These are phyloP conservation scores for Drosophila nikananu DNA, from an alignment of 1,140 invertebrate species.

Conservation along the genomic window DNA sequence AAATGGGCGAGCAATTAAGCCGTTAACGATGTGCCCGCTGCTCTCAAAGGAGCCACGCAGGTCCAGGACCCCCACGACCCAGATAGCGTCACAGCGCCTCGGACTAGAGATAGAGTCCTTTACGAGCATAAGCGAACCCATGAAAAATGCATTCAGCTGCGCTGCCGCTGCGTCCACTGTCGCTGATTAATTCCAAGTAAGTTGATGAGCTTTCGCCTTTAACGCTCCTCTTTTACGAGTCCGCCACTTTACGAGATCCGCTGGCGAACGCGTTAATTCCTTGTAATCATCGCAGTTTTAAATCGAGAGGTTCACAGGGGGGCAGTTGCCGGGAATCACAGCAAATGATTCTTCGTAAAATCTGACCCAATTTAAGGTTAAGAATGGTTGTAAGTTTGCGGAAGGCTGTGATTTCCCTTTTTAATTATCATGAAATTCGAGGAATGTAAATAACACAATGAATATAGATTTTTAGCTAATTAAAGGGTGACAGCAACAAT, in stretches of 20 bases:
- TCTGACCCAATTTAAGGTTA: neutral
- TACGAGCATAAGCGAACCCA: slow-evolving; percentile 55
- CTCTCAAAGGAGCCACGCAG: slow-evolving; percentile 56
- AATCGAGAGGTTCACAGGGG: neutral
- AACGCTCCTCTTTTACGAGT: slow-evolving; percentile 42
- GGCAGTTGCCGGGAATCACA: neutral
- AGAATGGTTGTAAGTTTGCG: neutral
- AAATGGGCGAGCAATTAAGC: slow-evolving; percentile 80
- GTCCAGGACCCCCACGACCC: slow-evolving; percentile 28
- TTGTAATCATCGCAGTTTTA: slow-evolving; percentile 36
- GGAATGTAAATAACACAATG: neutral
- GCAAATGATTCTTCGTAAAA: neutral
- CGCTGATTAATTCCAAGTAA: slow-evolving; percentile 82
- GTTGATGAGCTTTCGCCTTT: slow-evolving; percentile 58
- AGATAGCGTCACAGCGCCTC: slow-evolving; percentile 7
- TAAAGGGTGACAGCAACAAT: neutral
- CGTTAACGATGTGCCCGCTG: slow-evolving; percentile 76
- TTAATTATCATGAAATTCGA: neutral
- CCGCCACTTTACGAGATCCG: slow-evolving; percentile 34
- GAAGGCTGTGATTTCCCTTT: neutral
- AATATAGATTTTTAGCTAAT: neutral
- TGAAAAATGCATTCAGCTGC: slow-evolving; percentile 61
- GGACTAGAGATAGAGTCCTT: slow-evolving; percentile 36
- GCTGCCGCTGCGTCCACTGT: slow-evolving; percentile 46
- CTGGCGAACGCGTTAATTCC: slow-evolving; percentile 35